Evolutionary conservation across 2,113 vertebrate genomes (phyloP).

Genomic region (Probosciger aterrimus): DNA sequence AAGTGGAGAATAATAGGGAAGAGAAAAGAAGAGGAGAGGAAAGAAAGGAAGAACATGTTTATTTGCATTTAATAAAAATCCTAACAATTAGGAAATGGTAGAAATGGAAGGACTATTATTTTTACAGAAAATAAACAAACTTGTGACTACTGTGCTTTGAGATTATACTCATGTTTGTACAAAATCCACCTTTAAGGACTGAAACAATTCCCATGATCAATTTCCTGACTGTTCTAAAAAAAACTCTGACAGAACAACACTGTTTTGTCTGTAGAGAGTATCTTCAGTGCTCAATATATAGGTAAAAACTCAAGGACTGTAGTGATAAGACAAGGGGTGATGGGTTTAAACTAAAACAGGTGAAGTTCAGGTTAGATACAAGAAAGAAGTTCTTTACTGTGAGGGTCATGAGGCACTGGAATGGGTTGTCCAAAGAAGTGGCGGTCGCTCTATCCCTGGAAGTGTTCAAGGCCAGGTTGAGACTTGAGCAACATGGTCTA

Average conservation of each 20-base stretch:
- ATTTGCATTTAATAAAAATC: background rate
- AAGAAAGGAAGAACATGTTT: background rate
- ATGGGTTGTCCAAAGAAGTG: background rate
- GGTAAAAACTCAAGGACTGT: background rate
- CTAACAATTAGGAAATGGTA: background rate
- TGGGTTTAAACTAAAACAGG: background rate
- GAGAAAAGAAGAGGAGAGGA: background rate
- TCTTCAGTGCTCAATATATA: background rate
- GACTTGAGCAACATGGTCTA: background rate
- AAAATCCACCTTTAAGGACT: background rate
- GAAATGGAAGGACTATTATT: background rate
- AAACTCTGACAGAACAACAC: slow-evolving; percentile 7
- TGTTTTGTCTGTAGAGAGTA: background rate
- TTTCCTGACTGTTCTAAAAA: slow-evolving; percentile 38
- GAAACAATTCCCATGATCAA: background rate
- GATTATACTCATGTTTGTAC: background rate
- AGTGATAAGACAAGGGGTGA: background rate
- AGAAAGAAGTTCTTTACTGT: background rate
- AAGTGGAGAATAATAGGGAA: background rate
- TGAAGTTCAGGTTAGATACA: background rate
- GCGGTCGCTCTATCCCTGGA: background rate
- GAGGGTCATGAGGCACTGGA: background rate
- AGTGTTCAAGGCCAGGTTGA: background rate
- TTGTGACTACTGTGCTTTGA: background rate
- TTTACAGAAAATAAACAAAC: background rate